phyloP scores from a whole-genome alignment of 1,140 invertebrate species.

The Drosophila neocordata region DNA sequence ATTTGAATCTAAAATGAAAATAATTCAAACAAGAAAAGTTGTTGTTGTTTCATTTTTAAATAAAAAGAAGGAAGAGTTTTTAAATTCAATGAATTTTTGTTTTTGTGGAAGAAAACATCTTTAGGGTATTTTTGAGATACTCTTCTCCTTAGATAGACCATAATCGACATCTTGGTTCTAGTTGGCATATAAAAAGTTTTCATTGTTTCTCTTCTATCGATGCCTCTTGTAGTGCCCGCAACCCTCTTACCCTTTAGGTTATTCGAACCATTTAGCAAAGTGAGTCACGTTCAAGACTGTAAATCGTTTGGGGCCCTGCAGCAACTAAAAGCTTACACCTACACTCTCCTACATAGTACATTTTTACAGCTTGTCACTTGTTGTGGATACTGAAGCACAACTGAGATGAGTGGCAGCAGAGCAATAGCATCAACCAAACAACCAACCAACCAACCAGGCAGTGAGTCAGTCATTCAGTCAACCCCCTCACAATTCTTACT shows the following conservation, averaged over 20 bases:
- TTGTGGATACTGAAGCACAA: constrained; percentile 27
- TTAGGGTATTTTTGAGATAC: background rate
- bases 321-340: constrained; percentile 43
- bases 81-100: background rate
- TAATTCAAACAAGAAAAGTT: background rate
- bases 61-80: background rate
- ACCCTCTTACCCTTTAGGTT: constrained; percentile 24
- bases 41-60: background rate
- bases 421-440: background rate
- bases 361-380: constrained; percentile 79
- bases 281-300: constrained; percentile 78
- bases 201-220: constrained; percentile 54
- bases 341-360: constrained; percentile 69
- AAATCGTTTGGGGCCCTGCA: constrained; percentile 67
- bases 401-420: background rate
- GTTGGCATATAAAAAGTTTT: constrained; percentile 75
- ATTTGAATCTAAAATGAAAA: too few relatives aligned
- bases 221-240: constrained; percentile 21
- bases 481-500: constrained; percentile 58
- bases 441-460: constrained; percentile 8
- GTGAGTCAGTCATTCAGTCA: background rate
- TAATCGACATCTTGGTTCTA: constrained; percentile 50
- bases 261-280: constrained; percentile 76
- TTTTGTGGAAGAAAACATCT: background rate
- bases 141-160: background rate